Evolutionary conservation across 1,140 invertebrate species (phyloP).

Genomic region (Lepidotrigona ventralis): DNA sequence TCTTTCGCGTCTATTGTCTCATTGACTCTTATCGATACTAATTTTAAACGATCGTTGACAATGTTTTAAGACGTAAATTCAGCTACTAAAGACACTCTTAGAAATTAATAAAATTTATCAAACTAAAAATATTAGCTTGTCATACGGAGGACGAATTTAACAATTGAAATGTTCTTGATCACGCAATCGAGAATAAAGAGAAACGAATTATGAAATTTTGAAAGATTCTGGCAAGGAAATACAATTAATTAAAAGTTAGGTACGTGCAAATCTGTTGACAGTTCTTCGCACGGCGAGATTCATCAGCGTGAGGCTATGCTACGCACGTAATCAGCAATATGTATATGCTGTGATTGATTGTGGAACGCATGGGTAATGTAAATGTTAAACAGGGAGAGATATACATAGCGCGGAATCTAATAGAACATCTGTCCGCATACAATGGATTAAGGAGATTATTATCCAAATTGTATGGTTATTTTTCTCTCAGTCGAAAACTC

Average conservation of each 20-base stretch:
- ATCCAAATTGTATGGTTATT: not conserved
- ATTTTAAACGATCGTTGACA: too few species aligned
- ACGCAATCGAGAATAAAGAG: not conserved
- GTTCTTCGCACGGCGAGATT: not conserved
- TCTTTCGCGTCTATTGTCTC: too few species aligned
- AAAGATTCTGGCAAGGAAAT: not conserved
- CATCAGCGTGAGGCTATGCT: not conserved
- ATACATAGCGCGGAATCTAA: not conserved
- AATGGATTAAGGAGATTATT: not conserved
- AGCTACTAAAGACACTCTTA: too few species aligned
- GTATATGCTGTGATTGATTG: slow-evolving; percentile 6
- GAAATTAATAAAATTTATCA: too few species aligned
- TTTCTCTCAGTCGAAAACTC: not conserved
- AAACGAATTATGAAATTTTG: not conserved
- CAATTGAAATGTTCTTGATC: too few species aligned
- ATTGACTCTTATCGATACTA: too few species aligned
- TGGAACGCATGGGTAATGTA: slow-evolving; percentile 1
- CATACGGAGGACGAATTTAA: too few species aligned
- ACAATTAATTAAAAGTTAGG: not conserved
- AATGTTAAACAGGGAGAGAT: not conserved
- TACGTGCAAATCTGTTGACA: not conserved
- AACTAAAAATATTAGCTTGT: too few species aligned
- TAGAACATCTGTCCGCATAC: not conserved
- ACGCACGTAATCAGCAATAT: slow-evolving; percentile 5
- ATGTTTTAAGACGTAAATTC: too few species aligned